phyloP scores from a whole-genome alignment of 2,113 vertebrate genomes.

The Ceyx cyanopectus region DNA sequence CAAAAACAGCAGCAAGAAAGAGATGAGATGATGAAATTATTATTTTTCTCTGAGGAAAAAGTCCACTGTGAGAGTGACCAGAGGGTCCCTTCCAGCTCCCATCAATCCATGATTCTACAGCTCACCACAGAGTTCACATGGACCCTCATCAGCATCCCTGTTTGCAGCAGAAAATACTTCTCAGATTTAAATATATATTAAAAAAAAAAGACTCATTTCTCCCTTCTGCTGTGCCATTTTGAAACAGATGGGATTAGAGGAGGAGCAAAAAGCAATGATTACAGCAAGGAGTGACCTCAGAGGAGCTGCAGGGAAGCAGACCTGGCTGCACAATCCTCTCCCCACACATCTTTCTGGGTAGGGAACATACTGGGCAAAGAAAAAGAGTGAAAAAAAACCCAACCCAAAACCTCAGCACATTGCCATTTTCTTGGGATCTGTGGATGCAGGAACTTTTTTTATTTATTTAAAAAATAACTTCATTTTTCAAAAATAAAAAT shows the following conservation, averaged over 20 bases:
- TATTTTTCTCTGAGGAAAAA: neutral
- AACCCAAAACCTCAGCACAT: neutral
- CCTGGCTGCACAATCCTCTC: neutral
- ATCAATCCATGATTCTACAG: no score
- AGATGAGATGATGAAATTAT: neutral
- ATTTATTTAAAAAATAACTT: no score
- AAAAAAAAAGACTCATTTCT: neutral
- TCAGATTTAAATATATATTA: neutral
- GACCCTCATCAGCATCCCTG: neutral
- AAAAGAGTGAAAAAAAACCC: neutral
- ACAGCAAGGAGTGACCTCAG: neutral
- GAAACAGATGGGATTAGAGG: neutral
- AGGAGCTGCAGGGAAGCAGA: neutral
- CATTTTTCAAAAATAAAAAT: no score
- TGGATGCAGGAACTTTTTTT: neutral
- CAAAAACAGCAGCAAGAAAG: accelerated
- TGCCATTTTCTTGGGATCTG: neutral
- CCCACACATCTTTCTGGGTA: accelerated
- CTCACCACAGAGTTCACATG: accelerated
- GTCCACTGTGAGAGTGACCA: no score
- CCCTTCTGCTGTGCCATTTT: neutral
- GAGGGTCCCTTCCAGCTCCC: no score
- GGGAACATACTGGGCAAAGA: neutral
- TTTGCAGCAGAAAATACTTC: neutral
- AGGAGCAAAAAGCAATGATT: neutral